Base-by-base conservation (phyloP, 2,888 invertebrate genomes). In the Sialis lutaria region DNA sequence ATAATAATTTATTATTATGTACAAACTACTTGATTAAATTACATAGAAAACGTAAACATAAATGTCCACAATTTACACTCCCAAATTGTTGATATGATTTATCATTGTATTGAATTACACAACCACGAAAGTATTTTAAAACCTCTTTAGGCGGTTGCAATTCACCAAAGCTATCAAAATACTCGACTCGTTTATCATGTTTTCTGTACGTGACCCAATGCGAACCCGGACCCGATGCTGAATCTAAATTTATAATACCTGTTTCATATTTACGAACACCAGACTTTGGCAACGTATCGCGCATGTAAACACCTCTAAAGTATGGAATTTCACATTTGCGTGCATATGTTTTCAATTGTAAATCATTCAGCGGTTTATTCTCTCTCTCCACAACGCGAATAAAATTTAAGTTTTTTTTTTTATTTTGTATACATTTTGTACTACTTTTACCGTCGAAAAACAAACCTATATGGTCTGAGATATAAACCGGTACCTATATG, bases 161-260 rank as follows among this genome's bases (percentile, higher is more conserved):
- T 34, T 61, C 55, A n/a, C 61, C 61, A 50, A 59, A 63, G 47
- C 59, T 60, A 48, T 61, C 60, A 52, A 57, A 63, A 51, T 60
- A 61, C 45, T 57, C 52, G 22, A 56, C 50, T 32, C 52, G 42
- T 40, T 55, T 50, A 35, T 52, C 51, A 5, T 51, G 48, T 51
- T 59, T 60, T 34, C 49, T 55, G 51, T 59, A 60, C 47, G 58
- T 54, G 55, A 59, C 55, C 59, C 60, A 57, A 54, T 62, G 58
- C 30, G 58, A 55, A 10, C 60, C 60, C 33, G 42, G 37, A 7
- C 50, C 52, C 6, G 13, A 13, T 43, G 49, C 50, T 33, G 42
- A 50, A 54, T 59, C 59, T 44, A 60, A 52, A 54, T 53, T 53
- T 40, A 53, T 46, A 47, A 53, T 59, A 54, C 51, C 56, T 43